Percentiles rank a stretch among this genome's conserved stretches.
phyloP scores from a whole-genome alignment of 1,140 invertebrate species.

The Oreohelix idahoensis region DNA sequence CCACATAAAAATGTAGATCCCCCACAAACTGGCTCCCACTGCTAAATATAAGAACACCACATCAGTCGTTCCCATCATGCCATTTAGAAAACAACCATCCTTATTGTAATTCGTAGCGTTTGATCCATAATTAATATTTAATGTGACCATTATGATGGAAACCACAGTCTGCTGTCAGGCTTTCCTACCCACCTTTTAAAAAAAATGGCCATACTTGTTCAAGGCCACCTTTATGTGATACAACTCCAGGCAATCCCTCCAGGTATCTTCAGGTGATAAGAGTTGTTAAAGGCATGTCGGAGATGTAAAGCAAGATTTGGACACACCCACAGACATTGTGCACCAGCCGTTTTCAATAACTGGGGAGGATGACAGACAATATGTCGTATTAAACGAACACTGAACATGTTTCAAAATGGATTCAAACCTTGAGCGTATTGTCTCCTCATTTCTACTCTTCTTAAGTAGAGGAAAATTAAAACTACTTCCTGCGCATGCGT shows the following conservation, averaged over 20 bases:
- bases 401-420: background rate
- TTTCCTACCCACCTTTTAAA: too few species aligned
- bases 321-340: background rate
- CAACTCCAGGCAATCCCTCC: background rate
- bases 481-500: conserved; percentile 20
- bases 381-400: background rate
- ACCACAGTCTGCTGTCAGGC: too few species aligned
- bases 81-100: too few species aligned
- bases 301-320: background rate
- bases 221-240: too few species aligned
- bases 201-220: too few species aligned
- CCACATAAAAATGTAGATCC: too few species aligned
- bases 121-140: too few species aligned
- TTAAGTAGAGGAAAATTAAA: conserved; percentile 7
- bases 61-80: too few species aligned
- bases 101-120: too few species aligned
- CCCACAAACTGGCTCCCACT: too few species aligned
- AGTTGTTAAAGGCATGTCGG: background rate
- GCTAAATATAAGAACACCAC: too few species aligned
- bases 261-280: background rate
- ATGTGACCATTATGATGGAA: too few species aligned
- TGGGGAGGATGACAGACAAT: background rate
- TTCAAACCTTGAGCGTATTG: background rate
- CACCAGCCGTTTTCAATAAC: background rate
- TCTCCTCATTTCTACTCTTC: background rate